Percentiles rank a stretch among this genome's conserved stretches.
Conservation (phyloP, 2,888 invertebrate species). For the Drepanosiphum platanoidis region DNA sequence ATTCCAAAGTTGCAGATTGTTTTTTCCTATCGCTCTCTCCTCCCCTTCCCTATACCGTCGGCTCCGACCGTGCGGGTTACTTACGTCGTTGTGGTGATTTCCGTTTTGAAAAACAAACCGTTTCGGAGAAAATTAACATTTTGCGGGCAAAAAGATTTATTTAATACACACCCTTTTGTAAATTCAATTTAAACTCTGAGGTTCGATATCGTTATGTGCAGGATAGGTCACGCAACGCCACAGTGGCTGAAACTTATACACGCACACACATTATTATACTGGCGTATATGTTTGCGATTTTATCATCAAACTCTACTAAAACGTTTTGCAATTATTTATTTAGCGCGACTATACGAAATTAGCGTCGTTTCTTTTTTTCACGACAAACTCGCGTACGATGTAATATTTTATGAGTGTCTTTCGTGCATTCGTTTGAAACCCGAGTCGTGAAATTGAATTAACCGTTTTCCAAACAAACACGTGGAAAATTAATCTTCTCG, state of each 20-base stretch:
- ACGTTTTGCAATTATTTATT: conserved; percentile 22
- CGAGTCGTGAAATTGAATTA: too few species aligned
- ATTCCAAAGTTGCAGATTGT: conserved; percentile 49
- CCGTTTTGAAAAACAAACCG: conserved; percentile 28
- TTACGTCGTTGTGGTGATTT: conserved; percentile 40
- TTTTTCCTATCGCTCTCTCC: not conserved
- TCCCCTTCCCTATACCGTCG: not conserved
- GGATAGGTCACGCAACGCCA: conserved; percentile 41
- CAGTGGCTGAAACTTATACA: conserved; percentile 16
- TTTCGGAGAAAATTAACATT: conserved; percentile 50
- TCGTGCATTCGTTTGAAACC: not conserved
- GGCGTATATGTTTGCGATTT: conserved; percentile 26
- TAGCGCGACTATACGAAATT: not conserved
- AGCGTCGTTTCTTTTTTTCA: not conserved
- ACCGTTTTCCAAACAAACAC: not conserved
- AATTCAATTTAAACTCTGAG: conserved; percentile 54
- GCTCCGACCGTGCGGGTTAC: conserved; percentile 3
- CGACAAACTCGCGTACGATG: too few species aligned
- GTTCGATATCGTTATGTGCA: conserved; percentile 31
- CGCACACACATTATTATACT: not conserved
- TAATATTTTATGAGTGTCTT: not conserved
- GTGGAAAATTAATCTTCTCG: not conserved
- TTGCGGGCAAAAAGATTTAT: conserved; percentile 48
- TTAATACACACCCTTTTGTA: conserved; percentile 49
- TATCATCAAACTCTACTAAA: conserved; percentile 20